phyloP scores from a whole-genome alignment of 2,888 invertebrate species.

The Nymphalis polychloros region DNA sequence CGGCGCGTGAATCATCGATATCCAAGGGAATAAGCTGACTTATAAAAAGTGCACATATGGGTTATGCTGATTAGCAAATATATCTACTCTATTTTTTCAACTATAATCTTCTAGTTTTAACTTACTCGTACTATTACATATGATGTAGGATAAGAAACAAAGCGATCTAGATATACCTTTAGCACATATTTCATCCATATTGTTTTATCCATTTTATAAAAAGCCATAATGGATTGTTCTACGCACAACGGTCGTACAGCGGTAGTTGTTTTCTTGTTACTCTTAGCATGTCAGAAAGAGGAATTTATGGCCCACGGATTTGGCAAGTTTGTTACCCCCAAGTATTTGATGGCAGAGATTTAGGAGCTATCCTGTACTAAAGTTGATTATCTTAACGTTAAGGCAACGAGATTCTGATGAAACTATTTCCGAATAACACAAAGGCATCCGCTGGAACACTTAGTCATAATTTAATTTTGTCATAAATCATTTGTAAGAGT shows the following conservation, averaged over 20 bases:
- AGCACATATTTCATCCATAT: slow-evolving; percentile 37
- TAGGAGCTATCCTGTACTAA: slow-evolving; percentile 32
- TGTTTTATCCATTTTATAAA: slow-evolving; percentile 40
- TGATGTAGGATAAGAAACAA: slow-evolving; percentile 25
- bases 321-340: slow-evolving; percentile 40
- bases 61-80: slow-evolving; percentile 25
- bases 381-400: slow-evolving; percentile 41
- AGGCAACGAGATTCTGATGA: slow-evolving; percentile 37
- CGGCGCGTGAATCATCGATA: slow-evolving; percentile 55
- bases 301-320: slow-evolving; percentile 40
- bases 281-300: slow-evolving; percentile 39
- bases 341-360: slow-evolving; percentile 39
- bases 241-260: slow-evolving; percentile 37
- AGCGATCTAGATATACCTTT: slow-evolving; percentile 19
- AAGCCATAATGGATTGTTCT: slow-evolving; percentile 38
- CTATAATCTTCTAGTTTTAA: slow-evolving; percentile 11
- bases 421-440: slow-evolving; percentile 26
- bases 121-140: slow-evolving; percentile 7
- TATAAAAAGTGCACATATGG: slow-evolving; percentile 32
- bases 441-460: slow-evolving; percentile 1
- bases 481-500: too few relatives aligned
- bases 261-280: slow-evolving; percentile 37
- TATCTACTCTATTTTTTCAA: slow-evolving; percentile 14
- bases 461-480: not conserved
- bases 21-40: slow-evolving; percentile 45